Evolutionary conservation across 1,140 invertebrate species (phyloP).

Genomic region (Sipha flava): DNA sequence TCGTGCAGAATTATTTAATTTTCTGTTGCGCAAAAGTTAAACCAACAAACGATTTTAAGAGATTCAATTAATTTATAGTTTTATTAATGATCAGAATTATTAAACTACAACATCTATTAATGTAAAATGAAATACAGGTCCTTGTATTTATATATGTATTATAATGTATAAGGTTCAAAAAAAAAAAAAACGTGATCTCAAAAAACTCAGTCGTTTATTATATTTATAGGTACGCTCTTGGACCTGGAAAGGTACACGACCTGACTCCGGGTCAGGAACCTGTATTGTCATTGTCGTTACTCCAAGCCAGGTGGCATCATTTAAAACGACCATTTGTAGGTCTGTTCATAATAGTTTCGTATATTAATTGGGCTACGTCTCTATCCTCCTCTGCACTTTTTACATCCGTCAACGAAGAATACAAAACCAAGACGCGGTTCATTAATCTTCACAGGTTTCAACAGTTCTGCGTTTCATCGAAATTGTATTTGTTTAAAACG

Average conservation of each 20-base stretch:
- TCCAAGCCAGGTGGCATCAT: background rate
- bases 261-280: background rate
- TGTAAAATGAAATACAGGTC: too few relatives aligned
- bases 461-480: too few relatives aligned
- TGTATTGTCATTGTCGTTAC: background rate
- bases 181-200: background rate
- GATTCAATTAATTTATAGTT: too few relatives aligned
- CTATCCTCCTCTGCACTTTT: background rate
- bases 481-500: too few relatives aligned
- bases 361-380: background rate
- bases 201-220: background rate
- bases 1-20: too few relatives aligned
- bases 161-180: too few relatives aligned
- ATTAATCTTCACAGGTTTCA: background rate
- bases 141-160: too few relatives aligned
- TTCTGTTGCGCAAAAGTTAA: too few relatives aligned
- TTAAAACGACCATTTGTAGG: background rate
- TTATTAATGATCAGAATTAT: too few relatives aligned
- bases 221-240: background rate
- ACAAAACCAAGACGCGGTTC: background rate
- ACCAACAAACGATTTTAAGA: too few relatives aligned
- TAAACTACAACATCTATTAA: too few relatives aligned
- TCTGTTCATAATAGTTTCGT: background rate
- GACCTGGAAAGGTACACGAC: slow-evolving; percentile 26
- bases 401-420: background rate